Evolutionary conservation across 2,113 vertebrate species (phyloP).

Genomic region (Empidonax traillii): DNA sequence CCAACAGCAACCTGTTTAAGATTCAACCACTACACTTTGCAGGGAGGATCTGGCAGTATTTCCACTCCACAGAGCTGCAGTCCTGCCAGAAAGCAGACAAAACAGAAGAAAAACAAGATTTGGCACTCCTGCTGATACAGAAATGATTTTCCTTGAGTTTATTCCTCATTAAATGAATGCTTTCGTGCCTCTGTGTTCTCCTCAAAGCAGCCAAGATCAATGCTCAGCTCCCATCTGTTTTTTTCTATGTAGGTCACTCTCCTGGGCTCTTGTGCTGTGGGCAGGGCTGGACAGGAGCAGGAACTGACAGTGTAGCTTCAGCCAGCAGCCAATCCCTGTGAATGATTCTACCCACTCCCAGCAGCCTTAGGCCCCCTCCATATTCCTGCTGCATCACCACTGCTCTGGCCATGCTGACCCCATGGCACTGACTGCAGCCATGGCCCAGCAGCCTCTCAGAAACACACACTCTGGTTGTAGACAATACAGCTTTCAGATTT

Average conservation of each 20-base stretch:
- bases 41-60: neutral
- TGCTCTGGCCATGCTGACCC: neutral
- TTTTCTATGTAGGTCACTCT: constrained; percentile 5
- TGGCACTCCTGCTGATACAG: neutral
- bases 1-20: neutral
- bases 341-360: too few species aligned
- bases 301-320: neutral
- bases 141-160: neutral
- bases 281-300: neutral
- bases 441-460: neutral
- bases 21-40: neutral
- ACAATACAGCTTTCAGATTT: neutral
- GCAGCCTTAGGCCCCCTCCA: rapidly evolving
- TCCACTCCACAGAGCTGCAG: neutral
- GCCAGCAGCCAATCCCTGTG: rapidly evolving
- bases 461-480: rapidly evolving
- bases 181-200: neutral
- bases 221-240: neutral
- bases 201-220: neutral
- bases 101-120: neutral
- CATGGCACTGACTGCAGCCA: too few species aligned
- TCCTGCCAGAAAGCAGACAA: neutral
- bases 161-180: neutral
- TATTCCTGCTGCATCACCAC: neutral
- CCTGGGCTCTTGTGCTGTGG: neutral